Evolutionary conservation across 2,797 vertebrate species (phyloP).

Genomic region (Tamandua tetradactyla): DNA sequence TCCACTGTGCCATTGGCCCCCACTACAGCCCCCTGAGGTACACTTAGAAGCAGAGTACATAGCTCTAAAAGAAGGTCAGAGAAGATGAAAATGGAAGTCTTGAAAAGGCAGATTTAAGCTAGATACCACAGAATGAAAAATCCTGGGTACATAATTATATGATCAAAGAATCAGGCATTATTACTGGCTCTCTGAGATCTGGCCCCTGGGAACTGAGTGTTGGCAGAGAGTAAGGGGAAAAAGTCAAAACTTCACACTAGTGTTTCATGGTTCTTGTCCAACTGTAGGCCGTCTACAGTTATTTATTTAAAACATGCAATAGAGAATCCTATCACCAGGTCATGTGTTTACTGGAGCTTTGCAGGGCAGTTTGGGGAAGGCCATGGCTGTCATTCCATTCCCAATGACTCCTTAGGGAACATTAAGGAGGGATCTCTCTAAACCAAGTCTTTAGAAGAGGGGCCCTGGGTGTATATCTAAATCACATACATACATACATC

Average conservation of each 20-base stretch:
- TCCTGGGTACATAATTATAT: not conserved
- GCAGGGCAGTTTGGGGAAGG: not conserved
- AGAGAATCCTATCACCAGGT: not conserved
- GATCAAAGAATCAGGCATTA: not conserved
- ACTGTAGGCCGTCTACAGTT: not conserved
- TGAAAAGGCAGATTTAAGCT: not conserved
- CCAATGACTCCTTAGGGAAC: not conserved
- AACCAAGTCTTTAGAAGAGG: not conserved
- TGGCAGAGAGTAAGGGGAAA: not conserved
- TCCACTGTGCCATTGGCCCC: not conserved
- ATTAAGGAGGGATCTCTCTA: not conserved
- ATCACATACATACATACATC: not conserved
- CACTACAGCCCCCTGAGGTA: not conserved
- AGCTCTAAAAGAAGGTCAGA: not conserved
- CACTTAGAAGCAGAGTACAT: not conserved
- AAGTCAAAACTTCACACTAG: not conserved
- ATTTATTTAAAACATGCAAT: not conserved
- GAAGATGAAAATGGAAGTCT: not conserved
- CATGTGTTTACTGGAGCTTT: not conserved
- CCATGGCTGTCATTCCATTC: not conserved
- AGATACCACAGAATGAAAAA: not conserved
- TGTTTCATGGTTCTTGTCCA: not conserved
- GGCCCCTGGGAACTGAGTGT: not conserved
- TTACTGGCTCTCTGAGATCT: not conserved
- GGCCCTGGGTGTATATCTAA: not conserved